Evolutionary conservation across 2,888 invertebrate genomes (phyloP).

Genomic region (Rhamnusium bicolor): DNA sequence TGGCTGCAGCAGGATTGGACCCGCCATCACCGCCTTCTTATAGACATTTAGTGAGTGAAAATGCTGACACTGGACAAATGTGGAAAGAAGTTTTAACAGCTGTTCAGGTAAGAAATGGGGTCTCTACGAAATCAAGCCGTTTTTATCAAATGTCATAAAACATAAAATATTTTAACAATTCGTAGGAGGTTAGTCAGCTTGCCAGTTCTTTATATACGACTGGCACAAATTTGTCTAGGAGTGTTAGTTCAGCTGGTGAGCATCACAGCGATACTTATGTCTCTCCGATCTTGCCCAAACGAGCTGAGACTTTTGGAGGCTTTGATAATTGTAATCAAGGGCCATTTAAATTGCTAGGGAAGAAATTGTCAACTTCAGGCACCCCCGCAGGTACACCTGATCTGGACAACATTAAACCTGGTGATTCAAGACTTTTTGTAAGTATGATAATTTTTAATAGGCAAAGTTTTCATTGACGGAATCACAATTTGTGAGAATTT

Average conservation of each 20-base stretch:
- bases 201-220: constrained; percentile 83
- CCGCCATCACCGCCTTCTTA: constrained; percentile 80
- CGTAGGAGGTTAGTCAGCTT: constrained; percentile 82
- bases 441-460: constrained; percentile 48
- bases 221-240: constrained; percentile 87
- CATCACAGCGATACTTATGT: constrained; percentile 89
- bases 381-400: constrained; percentile 67
- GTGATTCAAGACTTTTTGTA: constrained; percentile 69
- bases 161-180: no score
- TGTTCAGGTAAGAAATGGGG: constrained; percentile 77
- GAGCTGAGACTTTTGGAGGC: constrained; percentile 97
- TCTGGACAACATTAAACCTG: constrained; percentile 68
- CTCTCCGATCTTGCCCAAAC: constrained; percentile 89
- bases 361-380: constrained; percentile 66
- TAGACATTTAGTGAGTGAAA: constrained; percentile 83
- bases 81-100: constrained; percentile 88
- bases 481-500: background rate
- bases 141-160: no score
- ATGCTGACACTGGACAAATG: constrained; percentile 83
- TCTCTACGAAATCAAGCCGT: no score
- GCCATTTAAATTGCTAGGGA: constrained; percentile 65
- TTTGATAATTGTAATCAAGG: constrained; percentile 80
- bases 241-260: constrained; percentile 95
- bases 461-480: no score
- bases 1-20: constrained; percentile 80